Conservation (phyloP, 2,113 vertebrate genomes). For the Menura novaehollandiae region DNA sequence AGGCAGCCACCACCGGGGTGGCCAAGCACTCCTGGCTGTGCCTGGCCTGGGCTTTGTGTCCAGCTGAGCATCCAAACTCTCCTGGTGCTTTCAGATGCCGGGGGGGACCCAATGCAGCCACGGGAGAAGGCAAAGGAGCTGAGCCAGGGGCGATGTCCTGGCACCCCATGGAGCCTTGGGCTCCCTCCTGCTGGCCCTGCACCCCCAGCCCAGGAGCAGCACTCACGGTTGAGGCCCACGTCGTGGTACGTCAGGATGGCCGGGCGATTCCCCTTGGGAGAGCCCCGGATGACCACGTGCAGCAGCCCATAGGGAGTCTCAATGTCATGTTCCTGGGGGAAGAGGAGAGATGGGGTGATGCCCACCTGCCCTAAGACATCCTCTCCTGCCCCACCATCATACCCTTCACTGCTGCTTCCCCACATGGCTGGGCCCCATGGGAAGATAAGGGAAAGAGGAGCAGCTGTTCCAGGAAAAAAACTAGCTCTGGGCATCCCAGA, state of each 20-base stretch:
- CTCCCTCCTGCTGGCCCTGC: not conserved
- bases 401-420: not conserved
- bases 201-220: not conserved
- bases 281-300: conserved; percentile 94
- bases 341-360: not conserved
- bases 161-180: not conserved
- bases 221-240: conserved; percentile 97
- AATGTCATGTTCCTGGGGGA: conserved; percentile 89
- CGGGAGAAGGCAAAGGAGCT: not conserved
- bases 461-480: not conserved
- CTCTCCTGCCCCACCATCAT: not conserved
- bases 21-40: not conserved
- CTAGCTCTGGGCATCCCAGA: not conserved
- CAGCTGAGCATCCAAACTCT: not conserved
- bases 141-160: not conserved
- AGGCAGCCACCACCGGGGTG: not conserved
- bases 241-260: conserved; percentile 97
- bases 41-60: not conserved
- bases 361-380: not conserved
- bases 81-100: not conserved
- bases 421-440: not conserved
- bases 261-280: conserved; percentile 91
- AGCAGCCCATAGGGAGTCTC: conserved; percentile 94
- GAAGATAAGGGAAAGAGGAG: not conserved
- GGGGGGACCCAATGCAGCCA: not conserved